These are phyloP conservation scores for Maccullochella peelii DNA, from an alignment of 2,113 vertebrate species.

Conservation along the genomic window DNA sequence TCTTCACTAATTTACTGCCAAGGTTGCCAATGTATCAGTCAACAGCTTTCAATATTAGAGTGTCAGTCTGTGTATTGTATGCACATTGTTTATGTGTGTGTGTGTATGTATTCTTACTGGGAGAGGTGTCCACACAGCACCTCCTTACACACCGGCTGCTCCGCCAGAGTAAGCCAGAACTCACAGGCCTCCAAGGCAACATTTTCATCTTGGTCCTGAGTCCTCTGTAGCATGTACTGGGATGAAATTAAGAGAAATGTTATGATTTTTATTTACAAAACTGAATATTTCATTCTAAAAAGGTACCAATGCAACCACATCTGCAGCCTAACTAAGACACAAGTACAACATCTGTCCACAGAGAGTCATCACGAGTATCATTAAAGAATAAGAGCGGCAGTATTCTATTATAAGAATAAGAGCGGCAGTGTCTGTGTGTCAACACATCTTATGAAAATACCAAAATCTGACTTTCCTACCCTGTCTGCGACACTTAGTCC, in stretches of 20 bases:
- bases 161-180: slow-evolving; percentile 97
- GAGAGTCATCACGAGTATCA: no score
- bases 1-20: slow-evolving; percentile 27
- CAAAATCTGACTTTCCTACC: background rate
- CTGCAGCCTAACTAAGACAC: background rate
- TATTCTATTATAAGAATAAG: background rate
- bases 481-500: background rate
- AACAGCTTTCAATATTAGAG: slow-evolving; percentile 38
- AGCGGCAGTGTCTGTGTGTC: background rate
- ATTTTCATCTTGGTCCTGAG: slow-evolving; percentile 97
- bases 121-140: slow-evolving; percentile 93
- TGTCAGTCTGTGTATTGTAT: slow-evolving; percentile 15
- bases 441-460: background rate
- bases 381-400: background rate
- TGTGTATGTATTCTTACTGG: slow-evolving; percentile 73
- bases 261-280: background rate
- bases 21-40: slow-evolving; percentile 59
- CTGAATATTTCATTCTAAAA: background rate
- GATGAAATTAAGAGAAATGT: background rate
- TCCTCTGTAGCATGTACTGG: slow-evolving; percentile 97
- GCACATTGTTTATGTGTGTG: slow-evolving; percentile 21
- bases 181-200: slow-evolving; percentile 98
- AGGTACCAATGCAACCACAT: background rate
- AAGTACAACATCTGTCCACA: background rate
- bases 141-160: slow-evolving; percentile 97